A percentile compares a stretch with the other conserved stretches of the same genome.
phyloP scores from a whole-genome alignment of 1,140 invertebrate species.

The Brachionus rubens region DNA sequence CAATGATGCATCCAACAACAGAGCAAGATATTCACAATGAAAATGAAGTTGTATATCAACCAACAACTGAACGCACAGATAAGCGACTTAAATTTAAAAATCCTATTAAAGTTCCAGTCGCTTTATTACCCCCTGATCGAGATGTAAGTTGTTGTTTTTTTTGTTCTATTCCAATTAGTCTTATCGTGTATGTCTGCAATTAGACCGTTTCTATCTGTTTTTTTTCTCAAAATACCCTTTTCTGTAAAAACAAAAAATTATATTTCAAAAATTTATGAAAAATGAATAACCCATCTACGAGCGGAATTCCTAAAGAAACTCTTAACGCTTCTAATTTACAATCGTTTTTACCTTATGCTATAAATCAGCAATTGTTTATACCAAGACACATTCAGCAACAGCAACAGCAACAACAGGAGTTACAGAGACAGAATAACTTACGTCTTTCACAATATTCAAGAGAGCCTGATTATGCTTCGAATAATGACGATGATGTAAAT shows the following conservation, averaged over 20 bases:
- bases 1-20: slow-evolving; percentile 30
- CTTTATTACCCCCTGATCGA: slow-evolving; percentile 9
- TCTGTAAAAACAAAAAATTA: no score
- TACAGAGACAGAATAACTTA: slow-evolving; percentile 12
- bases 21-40: not conserved
- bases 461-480: not conserved
- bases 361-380: slow-evolving; percentile 13
- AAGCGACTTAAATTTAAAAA: slow-evolving; percentile 27
- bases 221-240: no score
- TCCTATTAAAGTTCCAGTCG: slow-evolving; percentile 8
- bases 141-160: slow-evolving; percentile 18
- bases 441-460: not conserved
- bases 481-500: slow-evolving; percentile 34
- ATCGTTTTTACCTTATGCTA: slow-evolving; percentile 24
- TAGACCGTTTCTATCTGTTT: slow-evolving; percentile 33
- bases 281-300: slow-evolving; percentile 11
- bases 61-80: not conserved
- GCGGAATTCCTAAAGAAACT: not conserved
- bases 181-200: not conserved
- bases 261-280: not conserved
- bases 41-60: not conserved
- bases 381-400: slow-evolving; percentile 24
- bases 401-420: not conserved
- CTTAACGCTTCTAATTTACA: slow-evolving; percentile 15
- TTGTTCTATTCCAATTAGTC: not conserved